These are phyloP conservation scores for Steinernema feltiae DNA, from an alignment of 1,140 invertebrate species.

Conservation along the genomic window DNA sequence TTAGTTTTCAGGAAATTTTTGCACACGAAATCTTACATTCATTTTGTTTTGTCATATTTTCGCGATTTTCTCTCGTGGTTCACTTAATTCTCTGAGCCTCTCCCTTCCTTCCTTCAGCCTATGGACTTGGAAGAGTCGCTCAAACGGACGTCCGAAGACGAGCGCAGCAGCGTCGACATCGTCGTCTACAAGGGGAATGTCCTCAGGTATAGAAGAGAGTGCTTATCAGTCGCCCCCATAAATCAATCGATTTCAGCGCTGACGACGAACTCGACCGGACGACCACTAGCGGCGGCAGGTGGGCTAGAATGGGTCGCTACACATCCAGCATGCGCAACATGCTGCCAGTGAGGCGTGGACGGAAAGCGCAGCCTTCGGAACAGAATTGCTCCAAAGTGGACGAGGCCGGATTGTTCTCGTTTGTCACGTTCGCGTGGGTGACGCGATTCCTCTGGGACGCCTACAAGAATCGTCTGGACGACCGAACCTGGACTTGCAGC, in stretches of 20 bases:
- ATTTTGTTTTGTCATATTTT: too few relatives aligned
- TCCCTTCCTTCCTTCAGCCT: too few relatives aligned
- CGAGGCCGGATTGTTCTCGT: conserved; percentile 54
- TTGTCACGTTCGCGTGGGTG: conserved; percentile 58
- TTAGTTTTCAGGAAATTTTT: too few relatives aligned
- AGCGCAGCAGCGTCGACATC: not conserved
- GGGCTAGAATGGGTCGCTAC: not conserved
- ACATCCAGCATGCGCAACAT: conserved; percentile 2
- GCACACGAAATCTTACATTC: not conserved
- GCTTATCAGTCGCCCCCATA: too few relatives aligned
- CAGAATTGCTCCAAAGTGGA: conserved; percentile 29
- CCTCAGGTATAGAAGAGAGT: too few relatives aligned
- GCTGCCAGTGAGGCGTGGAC: not conserved
- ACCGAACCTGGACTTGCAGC: conserved; percentile 27
- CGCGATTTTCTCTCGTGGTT: not conserved
- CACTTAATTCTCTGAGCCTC: not conserved
- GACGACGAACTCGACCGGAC: not conserved
- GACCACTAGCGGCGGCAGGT: not conserved
- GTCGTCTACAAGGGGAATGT: conserved; percentile 1
- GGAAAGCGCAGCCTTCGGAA: not conserved
- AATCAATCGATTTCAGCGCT: not conserved
- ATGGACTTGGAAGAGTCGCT: conserved; percentile 12
- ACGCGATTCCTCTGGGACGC: conserved; percentile 53
- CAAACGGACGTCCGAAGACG: not conserved
- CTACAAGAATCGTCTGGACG: conserved; percentile 8